These are phyloP conservation scores for Condylura cristata DNA, from an alignment of 2,113 vertebrate species.

Conservation along the genomic window DNA sequence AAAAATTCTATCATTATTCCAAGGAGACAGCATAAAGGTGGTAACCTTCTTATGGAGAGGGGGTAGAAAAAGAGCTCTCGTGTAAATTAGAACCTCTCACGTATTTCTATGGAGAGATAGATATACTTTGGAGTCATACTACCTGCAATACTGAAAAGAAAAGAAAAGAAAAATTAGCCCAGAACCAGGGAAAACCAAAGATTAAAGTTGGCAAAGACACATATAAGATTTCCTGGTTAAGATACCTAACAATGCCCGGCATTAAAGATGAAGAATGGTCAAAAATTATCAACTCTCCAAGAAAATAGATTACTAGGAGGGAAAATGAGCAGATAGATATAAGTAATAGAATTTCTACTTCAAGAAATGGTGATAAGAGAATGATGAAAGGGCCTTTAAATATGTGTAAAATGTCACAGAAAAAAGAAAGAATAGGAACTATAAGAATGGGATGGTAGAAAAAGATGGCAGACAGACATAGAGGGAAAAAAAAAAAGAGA, in stretches of 20 bases:
- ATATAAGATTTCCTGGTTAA: background rate
- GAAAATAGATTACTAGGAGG: background rate
- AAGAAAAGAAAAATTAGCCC: background rate
- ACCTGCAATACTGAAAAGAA: background rate
- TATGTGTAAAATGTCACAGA: constrained; percentile 16
- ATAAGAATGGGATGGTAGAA: background rate
- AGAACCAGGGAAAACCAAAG: background rate
- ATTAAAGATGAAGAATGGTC: background rate
- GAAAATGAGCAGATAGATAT: background rate
- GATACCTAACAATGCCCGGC: background rate
- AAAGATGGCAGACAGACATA: background rate
- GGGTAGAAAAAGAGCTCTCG: background rate
- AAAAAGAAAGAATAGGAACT: background rate
- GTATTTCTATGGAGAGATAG: background rate
- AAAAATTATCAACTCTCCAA: background rate
- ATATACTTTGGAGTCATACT: background rate
- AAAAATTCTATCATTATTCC: background rate
- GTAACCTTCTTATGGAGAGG: background rate
- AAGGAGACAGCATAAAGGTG: constrained; percentile 42
- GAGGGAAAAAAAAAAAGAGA: background rate
- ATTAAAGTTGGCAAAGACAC: background rate
- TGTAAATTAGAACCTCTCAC: background rate
- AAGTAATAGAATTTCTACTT: background rate
- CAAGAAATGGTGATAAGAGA: background rate
- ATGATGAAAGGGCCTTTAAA: constrained; percentile 20